Percentiles rank a stretch among this genome's conserved stretches.
phyloP scores from a whole-genome alignment of 1,140 invertebrate genomes.

The Charaxes varanes region DNA sequence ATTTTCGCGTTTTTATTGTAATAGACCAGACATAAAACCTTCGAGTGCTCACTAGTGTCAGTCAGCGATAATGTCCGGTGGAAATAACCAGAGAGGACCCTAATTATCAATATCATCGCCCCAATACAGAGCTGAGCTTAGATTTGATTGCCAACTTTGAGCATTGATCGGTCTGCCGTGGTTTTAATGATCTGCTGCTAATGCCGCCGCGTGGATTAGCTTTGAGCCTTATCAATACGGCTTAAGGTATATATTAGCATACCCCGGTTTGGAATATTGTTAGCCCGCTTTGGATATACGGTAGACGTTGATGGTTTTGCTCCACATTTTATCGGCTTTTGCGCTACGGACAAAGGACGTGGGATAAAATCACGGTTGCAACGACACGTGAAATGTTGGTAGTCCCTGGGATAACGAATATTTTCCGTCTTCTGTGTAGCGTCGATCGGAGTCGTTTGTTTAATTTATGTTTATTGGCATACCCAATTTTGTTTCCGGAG shows the following conservation, averaged over 20 bases:
- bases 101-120: too few species aligned
- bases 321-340: slow-evolving; percentile 23
- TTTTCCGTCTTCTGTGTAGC: too few species aligned
- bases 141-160: slow-evolving; percentile 2
- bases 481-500: too few species aligned
- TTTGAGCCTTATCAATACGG: background rate
- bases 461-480: too few species aligned
- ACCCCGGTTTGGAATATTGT: background rate
- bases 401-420: slow-evolving; percentile 8
- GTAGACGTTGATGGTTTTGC: slow-evolving; percentile 17
- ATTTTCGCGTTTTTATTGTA: too few species aligned
- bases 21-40: too few species aligned
- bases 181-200: slow-evolving; percentile 7
- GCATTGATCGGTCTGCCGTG: slow-evolving; percentile 2
- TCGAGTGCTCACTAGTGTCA: too few species aligned
- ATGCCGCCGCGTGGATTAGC: background rate
- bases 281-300: slow-evolving; percentile 1
- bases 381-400: slow-evolving; percentile 19
- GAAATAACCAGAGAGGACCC: too few species aligned
- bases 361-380: slow-evolving; percentile 21
- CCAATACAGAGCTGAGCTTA: background rate
- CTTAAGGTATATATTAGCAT: background rate
- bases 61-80: too few species aligned
- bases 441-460: too few species aligned
- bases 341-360: slow-evolving; percentile 18